phyloP scores from a whole-genome alignment of 2,888 invertebrate genomes.

The Tetragnatha montana region DNA sequence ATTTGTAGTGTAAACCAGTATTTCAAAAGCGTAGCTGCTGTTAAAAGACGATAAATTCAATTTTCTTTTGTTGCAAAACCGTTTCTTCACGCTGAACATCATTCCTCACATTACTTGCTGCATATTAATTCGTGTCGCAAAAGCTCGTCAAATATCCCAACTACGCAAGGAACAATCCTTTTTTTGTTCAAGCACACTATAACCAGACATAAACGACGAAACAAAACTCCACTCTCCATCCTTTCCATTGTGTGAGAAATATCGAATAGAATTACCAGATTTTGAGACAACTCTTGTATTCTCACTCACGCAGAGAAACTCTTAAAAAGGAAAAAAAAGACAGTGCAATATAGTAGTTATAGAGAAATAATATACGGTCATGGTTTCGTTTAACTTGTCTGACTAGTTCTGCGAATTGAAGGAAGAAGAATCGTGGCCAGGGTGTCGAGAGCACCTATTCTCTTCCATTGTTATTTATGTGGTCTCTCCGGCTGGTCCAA shows the following conservation, averaged over 20 bases:
- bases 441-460: not conserved
- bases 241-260: not conserved
- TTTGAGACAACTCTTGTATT: not conserved
- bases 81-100: no score
- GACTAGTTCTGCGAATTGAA: conserved; percentile 2
- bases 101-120: no score
- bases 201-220: no score
- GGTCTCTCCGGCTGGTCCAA: not conserved
- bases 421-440: not conserved
- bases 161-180: no score
- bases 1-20: no score
- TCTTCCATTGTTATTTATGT: not conserved
- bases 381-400: not conserved
- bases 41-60: no score
- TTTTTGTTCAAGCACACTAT: no score
- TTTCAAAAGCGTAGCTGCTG: no score
- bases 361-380: not conserved
- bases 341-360: not conserved
- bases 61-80: no score
- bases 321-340: not conserved
- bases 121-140: no score
- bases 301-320: not conserved
- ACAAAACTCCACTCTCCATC: no score
- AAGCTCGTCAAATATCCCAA: no score
- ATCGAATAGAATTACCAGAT: not conserved